Conservation (phyloP, 2,113 vertebrate genomes). For the Phrynosoma platyrhinos region DNA sequence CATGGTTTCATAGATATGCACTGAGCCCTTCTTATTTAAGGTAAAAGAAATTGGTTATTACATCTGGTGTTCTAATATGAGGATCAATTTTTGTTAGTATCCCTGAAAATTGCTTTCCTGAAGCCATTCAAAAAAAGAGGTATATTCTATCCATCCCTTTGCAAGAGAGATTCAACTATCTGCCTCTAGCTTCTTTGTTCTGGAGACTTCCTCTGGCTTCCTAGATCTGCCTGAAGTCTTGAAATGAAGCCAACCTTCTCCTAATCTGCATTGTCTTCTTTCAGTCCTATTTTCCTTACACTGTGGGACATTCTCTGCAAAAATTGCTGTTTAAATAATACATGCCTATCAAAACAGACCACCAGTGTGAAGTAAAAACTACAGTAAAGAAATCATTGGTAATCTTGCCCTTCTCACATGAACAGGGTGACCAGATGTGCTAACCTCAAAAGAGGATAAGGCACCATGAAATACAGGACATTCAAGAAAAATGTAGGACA, state of each 20-base stretch:
- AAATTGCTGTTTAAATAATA: background rate
- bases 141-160: background rate
- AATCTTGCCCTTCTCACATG: background rate
- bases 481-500: too few species aligned
- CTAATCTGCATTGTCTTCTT: background rate
- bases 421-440: too few species aligned
- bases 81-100: fast-evolving
- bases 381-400: background rate
- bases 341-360: slow-evolving; percentile 25
- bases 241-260: slow-evolving; percentile 20
- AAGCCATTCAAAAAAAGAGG: background rate
- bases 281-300: slow-evolving; percentile 3
- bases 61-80: background rate
- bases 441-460: too few species aligned
- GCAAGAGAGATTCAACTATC: background rate
- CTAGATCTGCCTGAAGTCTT: slow-evolving; percentile 33
- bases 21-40: background rate
- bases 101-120: slow-evolving; percentile 9
- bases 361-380: background rate
- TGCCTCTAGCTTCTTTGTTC: slow-evolving; percentile 26
- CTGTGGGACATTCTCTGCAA: background rate
- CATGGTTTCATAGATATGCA: background rate
- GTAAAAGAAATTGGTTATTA: background rate
- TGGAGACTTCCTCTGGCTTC: slow-evolving; percentile 32
- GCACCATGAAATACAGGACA: too few species aligned